These are phyloP conservation scores for Oncorhynchus tshawytscha DNA, from an alignment of 2,113 vertebrate species.

Conservation along the genomic window DNA sequence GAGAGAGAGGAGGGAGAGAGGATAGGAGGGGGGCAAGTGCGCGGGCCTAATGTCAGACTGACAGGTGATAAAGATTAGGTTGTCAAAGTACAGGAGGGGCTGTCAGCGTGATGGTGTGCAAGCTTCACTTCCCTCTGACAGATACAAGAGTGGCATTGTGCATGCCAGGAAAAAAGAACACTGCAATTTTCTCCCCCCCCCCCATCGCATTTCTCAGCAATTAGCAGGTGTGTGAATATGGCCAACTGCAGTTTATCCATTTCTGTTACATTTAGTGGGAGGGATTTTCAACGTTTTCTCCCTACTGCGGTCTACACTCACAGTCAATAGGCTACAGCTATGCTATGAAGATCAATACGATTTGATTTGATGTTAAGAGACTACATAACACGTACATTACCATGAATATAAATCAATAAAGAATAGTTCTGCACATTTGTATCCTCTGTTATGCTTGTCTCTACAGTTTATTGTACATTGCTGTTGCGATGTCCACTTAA, in stretches of 20 bases:
- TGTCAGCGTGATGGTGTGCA: conserved; percentile 42
- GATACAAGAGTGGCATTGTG: conserved; percentile 35
- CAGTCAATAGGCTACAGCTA: not conserved
- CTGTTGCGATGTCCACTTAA: too few species aligned
- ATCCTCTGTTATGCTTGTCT: too few species aligned
- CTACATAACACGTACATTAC: not conserved
- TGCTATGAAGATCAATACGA: not conserved
- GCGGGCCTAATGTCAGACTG: conserved; percentile 51
- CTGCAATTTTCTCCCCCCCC: conserved; percentile 18
- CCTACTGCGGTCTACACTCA: not conserved
- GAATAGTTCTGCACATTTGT: too few species aligned
- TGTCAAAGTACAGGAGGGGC: conserved; percentile 38
- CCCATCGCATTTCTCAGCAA: conserved; percentile 30
- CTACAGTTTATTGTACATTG: too few species aligned
- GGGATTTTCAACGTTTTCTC: not conserved
- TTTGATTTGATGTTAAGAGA: not conserved
- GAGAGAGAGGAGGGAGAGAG: not conserved
- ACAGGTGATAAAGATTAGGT: conserved; percentile 64
- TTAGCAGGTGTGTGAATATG: conserved; percentile 36
- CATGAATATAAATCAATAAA: too few species aligned
- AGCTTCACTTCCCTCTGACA: conserved; percentile 44
- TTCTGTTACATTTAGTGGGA: not conserved
- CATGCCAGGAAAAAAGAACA: not conserved
- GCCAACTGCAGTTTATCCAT: not conserved
- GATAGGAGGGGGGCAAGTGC: conserved; percentile 29